Percentiles rank a stretch among this genome's conserved stretches.
Conservation (phyloP, 2,888 invertebrate genomes). For the Euplexia lucipara region DNA sequence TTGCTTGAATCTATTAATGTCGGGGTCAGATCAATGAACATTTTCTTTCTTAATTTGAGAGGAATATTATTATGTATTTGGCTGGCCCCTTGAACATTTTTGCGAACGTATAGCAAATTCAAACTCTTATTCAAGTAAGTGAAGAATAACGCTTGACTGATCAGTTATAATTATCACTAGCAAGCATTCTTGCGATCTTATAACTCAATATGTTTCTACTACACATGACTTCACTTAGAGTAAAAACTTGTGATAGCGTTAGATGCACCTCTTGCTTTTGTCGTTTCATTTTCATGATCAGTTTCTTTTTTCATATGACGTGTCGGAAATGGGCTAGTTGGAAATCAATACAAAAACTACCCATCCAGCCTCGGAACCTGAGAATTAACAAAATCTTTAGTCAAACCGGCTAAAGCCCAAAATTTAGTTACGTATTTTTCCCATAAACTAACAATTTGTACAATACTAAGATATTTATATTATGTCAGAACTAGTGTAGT, state of each 20-base stretch:
- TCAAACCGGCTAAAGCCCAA: background rate
- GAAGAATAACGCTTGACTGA: slow-evolving; percentile 33
- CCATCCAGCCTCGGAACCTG: background rate
- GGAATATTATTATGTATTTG: background rate
- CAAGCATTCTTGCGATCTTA: slow-evolving; percentile 50
- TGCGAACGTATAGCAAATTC: slow-evolving; percentile 19
- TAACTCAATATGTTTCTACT: slow-evolving; percentile 46
- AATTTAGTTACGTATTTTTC: background rate
- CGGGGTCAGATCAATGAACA: slow-evolving; percentile 3
- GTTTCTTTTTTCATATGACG: background rate
- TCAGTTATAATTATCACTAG: slow-evolving; percentile 42
- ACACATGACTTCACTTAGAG: slow-evolving; percentile 42
- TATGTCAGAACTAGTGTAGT: slow-evolving; percentile 54
- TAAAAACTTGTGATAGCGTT: slow-evolving; percentile 30
- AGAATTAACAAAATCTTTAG: background rate
- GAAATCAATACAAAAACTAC: background rate
- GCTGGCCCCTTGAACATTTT: background rate
- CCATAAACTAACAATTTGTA: slow-evolving; percentile 11
- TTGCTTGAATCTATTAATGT: slow-evolving; percentile 33
- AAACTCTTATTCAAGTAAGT: slow-evolving; percentile 27
- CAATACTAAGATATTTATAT: slow-evolving; percentile 12
- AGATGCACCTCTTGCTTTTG: slow-evolving; percentile 14
- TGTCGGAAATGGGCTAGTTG: background rate
- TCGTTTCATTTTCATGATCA: slow-evolving; percentile 8
- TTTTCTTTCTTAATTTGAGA: background rate